Percentiles rank a stretch among this genome's conserved stretches.
Conservation (phyloP, 2,888 invertebrate species). For the Ptilodon capucinus region DNA sequence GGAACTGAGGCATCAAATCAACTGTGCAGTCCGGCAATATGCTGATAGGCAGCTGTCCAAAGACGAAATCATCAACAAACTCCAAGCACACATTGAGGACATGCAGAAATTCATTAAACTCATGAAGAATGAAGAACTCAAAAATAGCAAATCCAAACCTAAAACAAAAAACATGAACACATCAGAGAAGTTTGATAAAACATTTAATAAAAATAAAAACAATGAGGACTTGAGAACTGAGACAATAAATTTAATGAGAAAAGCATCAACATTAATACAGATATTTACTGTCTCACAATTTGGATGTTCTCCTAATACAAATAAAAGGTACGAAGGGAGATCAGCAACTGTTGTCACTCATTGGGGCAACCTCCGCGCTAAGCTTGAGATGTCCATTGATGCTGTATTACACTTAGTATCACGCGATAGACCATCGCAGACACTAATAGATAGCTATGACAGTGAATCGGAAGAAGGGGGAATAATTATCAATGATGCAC, state of each 20-base stretch:
- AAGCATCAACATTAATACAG: slow-evolving; percentile 94
- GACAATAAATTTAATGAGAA: slow-evolving; percentile 90
- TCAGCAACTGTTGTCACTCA: slow-evolving; percentile 93
- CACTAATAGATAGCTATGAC: slow-evolving; percentile 80
- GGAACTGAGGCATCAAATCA: slow-evolving; percentile 93
- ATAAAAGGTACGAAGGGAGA: slow-evolving; percentile 91
- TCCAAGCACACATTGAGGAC: slow-evolving; percentile 98
- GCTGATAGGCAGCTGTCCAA: slow-evolving; percentile 97
- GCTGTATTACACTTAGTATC: slow-evolving; percentile 84
- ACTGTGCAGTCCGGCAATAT: slow-evolving; percentile 94
- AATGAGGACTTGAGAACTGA: slow-evolving; percentile 78
- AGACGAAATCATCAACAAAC: slow-evolving; percentile 96
- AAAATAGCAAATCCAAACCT: slow-evolving; percentile 45
- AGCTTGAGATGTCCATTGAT: slow-evolving; percentile 94
- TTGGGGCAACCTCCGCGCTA: slow-evolving; percentile 97
- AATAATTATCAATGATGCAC: slow-evolving; percentile 85
- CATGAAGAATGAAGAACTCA: slow-evolving; percentile 90
- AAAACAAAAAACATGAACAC: slow-evolving; percentile 54
- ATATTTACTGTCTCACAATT: slow-evolving; percentile 96
- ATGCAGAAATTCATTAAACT: slow-evolving; percentile 98
- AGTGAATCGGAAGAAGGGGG: slow-evolving; percentile 84
- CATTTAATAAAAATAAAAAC: slow-evolving; percentile 56
- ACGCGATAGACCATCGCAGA: slow-evolving; percentile 69
- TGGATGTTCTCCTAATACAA: slow-evolving; percentile 89
- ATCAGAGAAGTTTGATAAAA: slow-evolving; percentile 66